A percentile compares a stretch with the other conserved stretches of the same genome.
These are phyloP conservation scores for Ictalurus furcatus DNA, from an alignment of 2,113 vertebrate species.

Conservation along the genomic window DNA sequence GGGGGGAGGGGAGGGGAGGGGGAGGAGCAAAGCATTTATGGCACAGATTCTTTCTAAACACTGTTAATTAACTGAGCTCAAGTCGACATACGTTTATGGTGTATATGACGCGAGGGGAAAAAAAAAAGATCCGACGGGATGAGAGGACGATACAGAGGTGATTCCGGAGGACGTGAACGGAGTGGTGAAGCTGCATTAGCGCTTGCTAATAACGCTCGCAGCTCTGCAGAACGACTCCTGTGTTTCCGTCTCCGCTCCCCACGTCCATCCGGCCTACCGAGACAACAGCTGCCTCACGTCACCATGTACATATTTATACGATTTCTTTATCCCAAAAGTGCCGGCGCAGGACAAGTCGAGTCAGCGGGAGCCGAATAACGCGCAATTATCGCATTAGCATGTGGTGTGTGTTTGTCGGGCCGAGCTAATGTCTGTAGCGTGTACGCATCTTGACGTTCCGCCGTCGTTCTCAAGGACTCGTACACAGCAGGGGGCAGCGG, in stretches of 20 bases:
- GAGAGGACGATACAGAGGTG: neutral
- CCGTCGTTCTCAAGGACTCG: constrained; percentile 32
- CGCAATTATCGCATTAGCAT: constrained; percentile 40
- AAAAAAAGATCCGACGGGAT: neutral
- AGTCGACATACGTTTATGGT: neutral
- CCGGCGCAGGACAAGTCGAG: neutral
- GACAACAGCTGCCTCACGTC: constrained; percentile 22
- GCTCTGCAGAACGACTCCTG: neutral
- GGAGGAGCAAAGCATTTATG: too few species aligned
- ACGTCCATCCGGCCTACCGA: neutral
- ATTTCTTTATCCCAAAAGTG: constrained; percentile 3
- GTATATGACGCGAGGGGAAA: neutral
- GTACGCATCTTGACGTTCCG: neutral
- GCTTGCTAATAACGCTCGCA: neutral
- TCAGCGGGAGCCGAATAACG: constrained; percentile 1
- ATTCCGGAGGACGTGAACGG: neutral
- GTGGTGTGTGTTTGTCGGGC: constrained; percentile 1
- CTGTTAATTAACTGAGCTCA: too few species aligned
- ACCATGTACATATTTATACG: constrained; percentile 24
- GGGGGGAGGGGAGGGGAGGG: too few species aligned
- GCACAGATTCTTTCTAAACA: neutral
- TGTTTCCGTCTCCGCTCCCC: neutral
- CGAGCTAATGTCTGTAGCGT: neutral
- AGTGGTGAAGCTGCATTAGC: neutral
- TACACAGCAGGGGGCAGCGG: neutral